Evolutionary conservation across 2,113 vertebrate genomes (phyloP).

Genomic region (Empidonax alnorum): DNA sequence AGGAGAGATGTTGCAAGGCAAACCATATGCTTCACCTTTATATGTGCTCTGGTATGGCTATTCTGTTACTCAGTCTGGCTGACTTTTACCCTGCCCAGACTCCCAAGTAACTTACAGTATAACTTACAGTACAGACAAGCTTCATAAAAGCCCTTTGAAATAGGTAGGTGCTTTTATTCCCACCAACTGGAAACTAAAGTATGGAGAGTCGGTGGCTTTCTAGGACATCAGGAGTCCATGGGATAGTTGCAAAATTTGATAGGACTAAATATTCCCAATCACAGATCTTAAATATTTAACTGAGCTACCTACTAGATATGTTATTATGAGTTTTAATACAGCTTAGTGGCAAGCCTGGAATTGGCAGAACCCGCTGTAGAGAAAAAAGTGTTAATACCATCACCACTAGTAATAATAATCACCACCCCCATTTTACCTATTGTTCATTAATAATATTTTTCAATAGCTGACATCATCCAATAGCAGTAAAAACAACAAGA

Average conservation of each 20-base stretch:
- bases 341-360: background rate
- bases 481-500: background rate
- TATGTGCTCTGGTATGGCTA: background rate
- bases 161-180: background rate
- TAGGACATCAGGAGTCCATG: background rate
- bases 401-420: background rate
- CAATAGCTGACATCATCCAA: background rate
- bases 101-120: background rate
- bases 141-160: background rate
- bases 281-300: background rate
- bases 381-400: background rate
- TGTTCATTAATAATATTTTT: slow-evolving; percentile 18
- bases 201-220: background rate
- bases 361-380: background rate
- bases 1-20: background rate
- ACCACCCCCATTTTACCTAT: background rate
- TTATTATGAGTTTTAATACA: background rate
- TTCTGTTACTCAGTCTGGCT: background rate
- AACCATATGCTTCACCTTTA: background rate
- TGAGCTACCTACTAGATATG: background rate
- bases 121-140: background rate
- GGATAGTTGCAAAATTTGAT: background rate
- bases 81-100: background rate
- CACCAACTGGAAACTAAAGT: background rate
- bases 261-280: background rate